Base-by-base conservation (phyloP, 2,113 vertebrate species). In the Indri indri region DNA sequence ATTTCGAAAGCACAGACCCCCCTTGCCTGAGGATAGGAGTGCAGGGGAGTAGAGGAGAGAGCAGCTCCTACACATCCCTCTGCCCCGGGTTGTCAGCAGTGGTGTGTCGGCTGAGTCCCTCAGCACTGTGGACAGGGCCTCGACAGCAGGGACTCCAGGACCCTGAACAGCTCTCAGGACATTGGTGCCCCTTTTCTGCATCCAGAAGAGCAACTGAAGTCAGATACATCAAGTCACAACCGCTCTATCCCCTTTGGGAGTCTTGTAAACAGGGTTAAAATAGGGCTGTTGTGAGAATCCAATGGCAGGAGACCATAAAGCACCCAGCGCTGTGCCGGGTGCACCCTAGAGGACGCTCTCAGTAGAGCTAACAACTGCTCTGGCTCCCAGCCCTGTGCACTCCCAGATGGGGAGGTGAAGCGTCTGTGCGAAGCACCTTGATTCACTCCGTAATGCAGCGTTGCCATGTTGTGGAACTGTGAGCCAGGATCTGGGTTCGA, bases 61-160 rank as follows among this genome's bases (percentile, higher is more conserved):
- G 20, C 47, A 30, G 61, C 47, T 47, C 47, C 63, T 42, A 2
- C 8, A 42, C 25, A 32, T 1, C 7, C 22, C 10, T 81, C 59
- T 17, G 52, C 22, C 42, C 25, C 17, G 17, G 6, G 7, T 17
- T n/a, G 32, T 22, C 5, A 3, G 50, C 76, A 22, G 50, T 23
- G 50, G 30, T 18, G 74, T 4, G 27, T 4, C 30, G 16, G 5
- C 59, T 4, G 37, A 40, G 22, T 50, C 22, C 25, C 82, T 92
- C 96, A 97, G 94, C 90, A 92, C 88, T 74, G 30, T 4, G 77
- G 71, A 95, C 92, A 96, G 97, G 52, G 0, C 85, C 81, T 77
- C 52, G 3, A 0, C 7, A 50, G 25, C 18, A 6, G 47, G 37
- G 17, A 57, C 17, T 5, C 30, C 37, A 32, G 50, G n/a, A 9